Evolutionary conservation across 1,140 invertebrate species (phyloP).

Genomic region (Danaus melanippus): DNA sequence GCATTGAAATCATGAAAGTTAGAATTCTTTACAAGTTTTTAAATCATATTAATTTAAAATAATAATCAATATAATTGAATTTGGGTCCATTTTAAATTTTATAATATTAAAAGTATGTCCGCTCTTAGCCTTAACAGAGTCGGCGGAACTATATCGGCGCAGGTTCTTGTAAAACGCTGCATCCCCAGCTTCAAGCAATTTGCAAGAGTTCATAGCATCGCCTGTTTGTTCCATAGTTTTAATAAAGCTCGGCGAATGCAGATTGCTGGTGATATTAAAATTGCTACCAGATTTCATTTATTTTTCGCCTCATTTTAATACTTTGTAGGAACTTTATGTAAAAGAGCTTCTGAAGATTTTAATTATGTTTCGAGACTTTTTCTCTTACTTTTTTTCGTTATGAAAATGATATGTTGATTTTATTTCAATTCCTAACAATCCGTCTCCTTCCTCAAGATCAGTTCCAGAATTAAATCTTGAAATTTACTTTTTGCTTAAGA

Average conservation of each 20-base stretch:
- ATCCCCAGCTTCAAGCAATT: constrained; percentile 56
- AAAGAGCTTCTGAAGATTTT: neutral
- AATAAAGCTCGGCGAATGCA: constrained; percentile 46
- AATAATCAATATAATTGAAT: too few relatives aligned
- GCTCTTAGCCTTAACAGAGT: constrained; percentile 37
- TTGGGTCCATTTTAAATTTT: too few relatives aligned
- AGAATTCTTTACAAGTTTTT: too few relatives aligned
- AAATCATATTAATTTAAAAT: too few relatives aligned
- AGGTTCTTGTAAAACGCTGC: constrained; percentile 50
- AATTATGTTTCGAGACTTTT: neutral
- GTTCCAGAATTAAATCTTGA: too few relatives aligned
- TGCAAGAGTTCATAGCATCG: constrained; percentile 46
- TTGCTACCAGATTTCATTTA: constrained; percentile 19
- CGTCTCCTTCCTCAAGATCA: too few relatives aligned
- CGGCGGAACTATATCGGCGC: constrained; percentile 42
- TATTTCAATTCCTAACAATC: too few relatives aligned
- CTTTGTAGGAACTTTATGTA: neutral
- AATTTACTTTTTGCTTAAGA: too few relatives aligned
- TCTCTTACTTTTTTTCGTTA: constrained; percentile 20
- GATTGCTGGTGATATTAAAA: constrained; percentile 50
- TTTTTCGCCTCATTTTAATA: constrained; percentile 5
- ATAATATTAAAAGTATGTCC: neutral
- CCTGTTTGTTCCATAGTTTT: constrained; percentile 42
- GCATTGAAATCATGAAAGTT: too few relatives aligned
- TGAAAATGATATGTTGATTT: too few relatives aligned